These are phyloP conservation scores for Oreochromis aureus DNA, from an alignment of 2,113 vertebrate genomes.

Conservation along the genomic window DNA sequence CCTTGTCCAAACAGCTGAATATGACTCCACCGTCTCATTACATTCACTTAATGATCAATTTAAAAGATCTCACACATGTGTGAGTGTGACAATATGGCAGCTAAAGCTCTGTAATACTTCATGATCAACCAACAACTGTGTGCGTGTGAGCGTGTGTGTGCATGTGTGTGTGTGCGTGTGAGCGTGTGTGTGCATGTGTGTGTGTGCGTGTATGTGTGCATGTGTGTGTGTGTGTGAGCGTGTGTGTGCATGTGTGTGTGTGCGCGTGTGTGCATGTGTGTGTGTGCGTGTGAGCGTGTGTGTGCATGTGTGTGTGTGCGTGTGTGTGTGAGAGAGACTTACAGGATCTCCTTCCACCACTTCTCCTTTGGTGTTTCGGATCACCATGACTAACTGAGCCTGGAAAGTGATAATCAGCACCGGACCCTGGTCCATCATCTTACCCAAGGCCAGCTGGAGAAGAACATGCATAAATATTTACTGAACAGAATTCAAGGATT, in stretches of 20 bases:
- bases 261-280: too few species aligned
- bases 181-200: too few species aligned
- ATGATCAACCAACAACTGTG: background rate
- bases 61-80: background rate
- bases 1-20: background rate
- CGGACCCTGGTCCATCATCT: slow-evolving; percentile 98
- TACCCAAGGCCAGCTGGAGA: slow-evolving; percentile 90
- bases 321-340: slow-evolving; percentile 53
- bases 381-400: slow-evolving; percentile 90
- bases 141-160: too few species aligned
- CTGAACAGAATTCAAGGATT: background rate
- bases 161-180: too few species aligned
- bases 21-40: background rate
- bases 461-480: background rate
- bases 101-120: background rate
- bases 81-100: background rate
- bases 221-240: too few species aligned
- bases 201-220: too few species aligned
- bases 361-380: slow-evolving; percentile 83
- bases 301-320: background rate
- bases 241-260: too few species aligned
- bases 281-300: too few species aligned
- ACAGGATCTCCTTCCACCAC: slow-evolving; percentile 94
- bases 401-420: slow-evolving; percentile 97
- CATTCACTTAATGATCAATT: background rate